These are phyloP conservation scores for Cyrtorhinus lividipennis DNA, from an alignment of 1,140 invertebrate genomes.

Conservation along the genomic window DNA sequence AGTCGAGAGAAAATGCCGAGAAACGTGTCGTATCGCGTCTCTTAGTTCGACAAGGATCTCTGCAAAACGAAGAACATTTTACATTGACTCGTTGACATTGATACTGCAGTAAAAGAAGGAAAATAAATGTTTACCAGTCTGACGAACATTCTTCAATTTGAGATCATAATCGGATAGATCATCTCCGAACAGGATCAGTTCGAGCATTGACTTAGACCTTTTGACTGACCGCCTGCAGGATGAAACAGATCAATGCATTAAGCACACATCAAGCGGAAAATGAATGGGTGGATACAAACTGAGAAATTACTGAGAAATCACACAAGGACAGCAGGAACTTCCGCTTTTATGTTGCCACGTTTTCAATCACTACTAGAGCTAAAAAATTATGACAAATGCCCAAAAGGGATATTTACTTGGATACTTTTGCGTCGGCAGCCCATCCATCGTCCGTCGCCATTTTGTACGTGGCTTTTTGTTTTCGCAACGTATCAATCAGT, in stretches of 20 bases:
- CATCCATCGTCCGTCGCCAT: constrained; percentile 91
- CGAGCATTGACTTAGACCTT: constrained; percentile 78
- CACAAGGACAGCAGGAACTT: too few species aligned
- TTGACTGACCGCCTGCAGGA: constrained; percentile 67
- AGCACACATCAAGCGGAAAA: too few species aligned
- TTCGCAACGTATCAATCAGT: constrained; percentile 74
- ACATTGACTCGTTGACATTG: too few species aligned
- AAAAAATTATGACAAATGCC: too few species aligned
- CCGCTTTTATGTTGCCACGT: too few species aligned
- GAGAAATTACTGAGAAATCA: too few species aligned
- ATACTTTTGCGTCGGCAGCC: constrained; percentile 35
- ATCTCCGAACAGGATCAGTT: constrained; percentile 73
- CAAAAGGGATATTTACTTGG: not conserved
- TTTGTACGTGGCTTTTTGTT: constrained; percentile 82
- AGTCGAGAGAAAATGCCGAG: constrained; percentile 70
- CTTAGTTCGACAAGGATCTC: constrained; percentile 91
- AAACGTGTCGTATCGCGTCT: constrained; percentile 85
- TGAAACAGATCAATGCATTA: too few species aligned
- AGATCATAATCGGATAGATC: constrained; percentile 59
- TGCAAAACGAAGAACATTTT: constrained; percentile 30
- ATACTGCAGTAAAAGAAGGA: too few species aligned
- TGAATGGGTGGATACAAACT: too few species aligned
- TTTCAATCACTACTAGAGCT: too few species aligned
- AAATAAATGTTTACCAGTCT: constrained; percentile 47
- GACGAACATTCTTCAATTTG: constrained; percentile 93